Base-by-base conservation (phyloP, 2,113 vertebrate genomes). In the Alectura lathami region DNA sequence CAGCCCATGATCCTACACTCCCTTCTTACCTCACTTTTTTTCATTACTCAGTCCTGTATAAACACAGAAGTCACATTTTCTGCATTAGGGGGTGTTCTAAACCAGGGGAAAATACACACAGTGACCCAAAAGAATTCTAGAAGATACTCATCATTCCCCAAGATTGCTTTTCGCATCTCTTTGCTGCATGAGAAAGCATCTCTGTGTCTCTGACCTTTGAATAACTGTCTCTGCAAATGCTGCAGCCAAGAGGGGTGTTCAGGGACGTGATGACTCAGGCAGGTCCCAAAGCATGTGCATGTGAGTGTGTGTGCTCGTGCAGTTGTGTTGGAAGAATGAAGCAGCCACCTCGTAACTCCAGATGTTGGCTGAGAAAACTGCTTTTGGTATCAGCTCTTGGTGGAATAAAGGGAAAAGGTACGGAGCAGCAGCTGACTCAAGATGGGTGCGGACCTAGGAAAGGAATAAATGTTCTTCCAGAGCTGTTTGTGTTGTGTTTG, bases 401-500 rank as follows among this genome's bases (percentile, higher is more conserved):
- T 88, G 67, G 67, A 86, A 43, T 66, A 75, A 17, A 83, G 17
- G 57, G 79, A 80, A 40, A 95, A 94, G 85, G 57, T 85, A 60
- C 27, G 77, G 78, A 84, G 64, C 29, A 56, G 91, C 4, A 50
- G 54, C 93, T 96, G 91, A 93, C 67, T 94, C 91, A 88, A 74
- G 43, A 54, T 53, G 94, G 95, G 83, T 76, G 93, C 74, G 94
- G 86, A 68, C 6, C 54, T 56, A 26, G n/a, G 83, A 76, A 45
- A 51, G 66, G 84, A 86, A 86, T 42, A 72, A 67, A 68, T n/a
- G 70, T 76, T 16, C 51, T 30, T 78, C 48, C 42, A n/a, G 78
- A 56, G 70, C 57, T 62, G 38, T 54, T 82, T 85, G 26, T 13
- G n/a, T 42, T 76, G 73, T 64, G 34, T 54, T 75, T 74, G 45